A percentile compares a stretch with the other conserved stretches of the same genome.
phyloP scores from a whole-genome alignment of 2,797 vertebrate genomes.

The Anisognathus igniventris region DNA sequence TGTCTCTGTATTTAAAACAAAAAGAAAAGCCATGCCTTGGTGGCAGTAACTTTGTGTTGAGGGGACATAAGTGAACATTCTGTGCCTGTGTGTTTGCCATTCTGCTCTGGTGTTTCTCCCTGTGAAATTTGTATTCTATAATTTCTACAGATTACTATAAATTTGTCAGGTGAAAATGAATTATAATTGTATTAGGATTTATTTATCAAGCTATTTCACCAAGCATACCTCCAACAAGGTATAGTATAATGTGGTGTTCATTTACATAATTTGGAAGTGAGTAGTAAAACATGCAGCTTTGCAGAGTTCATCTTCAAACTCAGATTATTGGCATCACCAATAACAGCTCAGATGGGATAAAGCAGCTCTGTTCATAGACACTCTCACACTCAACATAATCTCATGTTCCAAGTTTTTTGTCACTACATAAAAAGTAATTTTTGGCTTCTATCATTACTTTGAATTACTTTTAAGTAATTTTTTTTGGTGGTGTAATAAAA shows the following conservation, averaged over 20 bases:
- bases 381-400: slow-evolving; percentile 58
- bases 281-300: background rate
- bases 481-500: background rate
- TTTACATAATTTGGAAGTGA: background rate
- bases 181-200: background rate
- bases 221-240: background rate
- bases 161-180: background rate
- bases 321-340: slow-evolving; percentile 21
- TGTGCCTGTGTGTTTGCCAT: background rate
- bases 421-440: slow-evolving; percentile 5
- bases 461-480: background rate
- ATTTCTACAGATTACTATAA: background rate
- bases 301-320: background rate
- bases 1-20: background rate
- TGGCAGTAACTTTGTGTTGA: background rate
- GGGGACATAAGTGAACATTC: background rate
- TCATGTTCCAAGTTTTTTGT: slow-evolving; percentile 45
- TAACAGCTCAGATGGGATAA: slow-evolving; percentile 34
- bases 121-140: background rate
- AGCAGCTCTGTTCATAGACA: slow-evolving; percentile 60
- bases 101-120: background rate
- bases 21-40: background rate
- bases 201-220: background rate
- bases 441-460: background rate
- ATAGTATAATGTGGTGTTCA: background rate